phyloP scores from a whole-genome alignment of 2,113 vertebrate genomes.

The Megatriorchis doriae region DNA sequence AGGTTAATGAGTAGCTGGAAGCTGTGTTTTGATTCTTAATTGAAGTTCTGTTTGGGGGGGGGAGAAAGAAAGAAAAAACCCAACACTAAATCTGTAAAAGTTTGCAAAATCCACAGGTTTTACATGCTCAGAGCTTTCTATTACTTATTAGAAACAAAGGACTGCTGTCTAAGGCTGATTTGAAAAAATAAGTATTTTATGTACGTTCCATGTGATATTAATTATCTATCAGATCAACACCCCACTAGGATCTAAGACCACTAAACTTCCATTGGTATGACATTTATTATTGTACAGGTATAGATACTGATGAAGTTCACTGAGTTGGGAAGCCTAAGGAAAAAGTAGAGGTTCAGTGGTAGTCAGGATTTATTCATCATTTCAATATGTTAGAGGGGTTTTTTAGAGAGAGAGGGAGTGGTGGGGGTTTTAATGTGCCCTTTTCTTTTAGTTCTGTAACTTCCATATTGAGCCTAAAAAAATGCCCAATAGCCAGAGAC shows the following conservation, averaged over 20 bases:
- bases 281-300: neutral
- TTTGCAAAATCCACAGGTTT: neutral
- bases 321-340: neutral
- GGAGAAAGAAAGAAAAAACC: neutral
- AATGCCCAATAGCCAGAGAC: neutral
- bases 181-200: neutral
- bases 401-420: neutral
- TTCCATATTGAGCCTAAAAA: neutral
- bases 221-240: neutral
- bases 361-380: neutral
- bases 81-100: neutral
- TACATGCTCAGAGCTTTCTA: neutral
- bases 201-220: neutral
- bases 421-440: rapidly evolving
- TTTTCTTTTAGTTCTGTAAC: neutral
- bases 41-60: neutral
- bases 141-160: neutral
- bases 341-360: neutral
- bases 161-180: neutral
- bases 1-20: neutral
- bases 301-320: neutral
- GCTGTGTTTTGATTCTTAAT: neutral
- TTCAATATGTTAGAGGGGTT: neutral
- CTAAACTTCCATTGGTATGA: neutral
- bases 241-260: neutral